Evolutionary conservation across 1,140 invertebrate genomes (phyloP).

Genomic region (Carcinoscorpius rotundicauda): DNA sequence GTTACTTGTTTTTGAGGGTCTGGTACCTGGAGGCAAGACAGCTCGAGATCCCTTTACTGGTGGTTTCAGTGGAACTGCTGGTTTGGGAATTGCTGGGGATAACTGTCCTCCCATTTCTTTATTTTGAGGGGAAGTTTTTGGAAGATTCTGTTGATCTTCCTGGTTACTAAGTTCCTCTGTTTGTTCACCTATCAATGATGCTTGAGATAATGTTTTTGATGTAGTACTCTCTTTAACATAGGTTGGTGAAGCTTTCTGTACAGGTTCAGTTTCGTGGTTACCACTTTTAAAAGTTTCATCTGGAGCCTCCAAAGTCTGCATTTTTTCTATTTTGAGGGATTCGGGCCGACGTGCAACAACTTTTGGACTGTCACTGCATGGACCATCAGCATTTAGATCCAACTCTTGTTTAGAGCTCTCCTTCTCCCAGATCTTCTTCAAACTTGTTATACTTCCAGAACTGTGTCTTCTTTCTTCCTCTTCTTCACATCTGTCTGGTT

Average conservation of each 20-base stretch:
- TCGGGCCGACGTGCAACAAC: slow-evolving; percentile 15
- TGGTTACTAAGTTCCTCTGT: no score
- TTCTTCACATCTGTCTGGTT: slow-evolving; percentile 18
- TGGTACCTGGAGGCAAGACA: slow-evolving; percentile 4
- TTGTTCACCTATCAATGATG: no score
- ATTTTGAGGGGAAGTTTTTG: no score
- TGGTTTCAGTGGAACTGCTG: slow-evolving; percentile 18
- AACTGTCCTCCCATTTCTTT: neutral
- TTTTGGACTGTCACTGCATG: slow-evolving; percentile 14
- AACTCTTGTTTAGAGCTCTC: slow-evolving; percentile 7
- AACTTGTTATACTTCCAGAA: slow-evolving; percentile 80
- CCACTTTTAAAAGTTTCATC: no score
- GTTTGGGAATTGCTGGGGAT: slow-evolving; percentile 9
- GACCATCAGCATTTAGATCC: slow-evolving; percentile 10
- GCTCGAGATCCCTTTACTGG: slow-evolving; percentile 13
- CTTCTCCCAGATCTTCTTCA: slow-evolving; percentile 80
- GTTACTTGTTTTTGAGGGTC: slow-evolving; percentile 11
- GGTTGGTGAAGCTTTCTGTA: no score
- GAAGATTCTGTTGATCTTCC: no score
- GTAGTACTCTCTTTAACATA: no score
- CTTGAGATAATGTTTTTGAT: no score
- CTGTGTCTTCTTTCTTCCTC: slow-evolving; percentile 72
- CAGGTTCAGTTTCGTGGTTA: no score
- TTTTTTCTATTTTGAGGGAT: neutral
- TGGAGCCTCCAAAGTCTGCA: no score